Conservation (phyloP, 2,888 invertebrate species). For the Lepetodrilus schrolli region DNA sequence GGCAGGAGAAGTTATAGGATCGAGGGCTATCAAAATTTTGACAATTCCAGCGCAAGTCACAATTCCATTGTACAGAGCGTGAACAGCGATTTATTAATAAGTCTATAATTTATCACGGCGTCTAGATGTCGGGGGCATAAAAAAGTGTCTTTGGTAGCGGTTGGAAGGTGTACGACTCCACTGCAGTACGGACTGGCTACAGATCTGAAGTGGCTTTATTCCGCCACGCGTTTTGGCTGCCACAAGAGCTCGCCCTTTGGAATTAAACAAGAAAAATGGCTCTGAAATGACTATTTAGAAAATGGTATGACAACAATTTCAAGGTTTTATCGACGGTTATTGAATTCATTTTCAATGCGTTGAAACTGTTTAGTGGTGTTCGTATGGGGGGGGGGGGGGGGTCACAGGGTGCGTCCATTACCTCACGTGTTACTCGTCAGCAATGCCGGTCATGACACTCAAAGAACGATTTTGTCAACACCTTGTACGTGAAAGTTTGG, state of each 20-base stretch:
- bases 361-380: not conserved
- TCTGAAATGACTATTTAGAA: slow-evolving; percentile 23
- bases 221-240: not conserved
- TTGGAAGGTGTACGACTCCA: not conserved
- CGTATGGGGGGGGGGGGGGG: not conserved
- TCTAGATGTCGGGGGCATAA: not conserved
- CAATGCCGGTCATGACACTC: no score
- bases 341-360: not conserved
- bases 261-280: slow-evolving; percentile 18
- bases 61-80: not conserved
- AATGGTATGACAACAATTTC: slow-evolving; percentile 23
- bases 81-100: slow-evolving; percentile 20
- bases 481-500: no score
- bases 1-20: no score
- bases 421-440: no score
- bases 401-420: not conserved
- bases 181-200: not conserved
- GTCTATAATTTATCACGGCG: slow-evolving; percentile 20
- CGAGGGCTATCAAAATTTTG: slow-evolving; percentile 20
- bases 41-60: slow-evolving; percentile 22
- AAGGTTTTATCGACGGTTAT: slow-evolving; percentile 2
- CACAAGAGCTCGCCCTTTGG: not conserved
- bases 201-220: not conserved
- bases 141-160: slow-evolving; percentile 10
- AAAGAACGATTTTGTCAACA: no score